Base-by-base conservation (phyloP, 2,797 vertebrate species). In the Gymnopithys bicolor region DNA sequence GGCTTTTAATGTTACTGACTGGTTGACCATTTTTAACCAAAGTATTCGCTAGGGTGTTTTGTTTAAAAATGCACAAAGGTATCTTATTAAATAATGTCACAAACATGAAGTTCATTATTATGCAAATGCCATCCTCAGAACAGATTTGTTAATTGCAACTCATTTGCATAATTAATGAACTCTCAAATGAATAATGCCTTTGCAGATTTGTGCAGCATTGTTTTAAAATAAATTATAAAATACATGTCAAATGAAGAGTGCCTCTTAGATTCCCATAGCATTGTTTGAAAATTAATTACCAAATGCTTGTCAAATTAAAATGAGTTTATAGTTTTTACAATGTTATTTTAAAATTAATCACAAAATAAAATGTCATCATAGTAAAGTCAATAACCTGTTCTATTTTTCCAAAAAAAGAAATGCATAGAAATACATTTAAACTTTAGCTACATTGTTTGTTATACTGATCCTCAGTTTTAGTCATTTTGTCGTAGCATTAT, bases 151-250 rank as follows among this genome's bases (percentile, higher is more conserved):
- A 99, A 99, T 99, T 99, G 98, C 98, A 98, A 97, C 97, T 98
- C 97, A 99, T 99, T 99, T 99, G 97, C 98, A 99, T 99, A 99
- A 99, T 99, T 99, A 99, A 99, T 99, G 98, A 99, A 98, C 98
- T 98, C 98, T 98, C 98, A 97, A 98, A 98, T 99, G 98, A 98
- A 98, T 99, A 98, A 98, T 98, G 98, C 97, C 98, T 98, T 98
- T 97, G 98, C 97, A 98, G 98, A 98, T 98, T 98, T 98, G 98
- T 97, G 98, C 97, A 97, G 98, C 97, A 98, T 98, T 98, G 98
- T 98, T 98, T 98, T 97, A 98, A 98, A 98, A 99, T 98, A 99
- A 99, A 98, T 98, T 98, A 98, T 98, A 98, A 98, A 98, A 98
- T 98, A 98, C 97, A 97, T 98, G 98, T 98, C 98, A 98, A 98